Evolutionary conservation across 2,113 vertebrate species (phyloP).

Genomic region (Dipodomys ordii): DNA sequence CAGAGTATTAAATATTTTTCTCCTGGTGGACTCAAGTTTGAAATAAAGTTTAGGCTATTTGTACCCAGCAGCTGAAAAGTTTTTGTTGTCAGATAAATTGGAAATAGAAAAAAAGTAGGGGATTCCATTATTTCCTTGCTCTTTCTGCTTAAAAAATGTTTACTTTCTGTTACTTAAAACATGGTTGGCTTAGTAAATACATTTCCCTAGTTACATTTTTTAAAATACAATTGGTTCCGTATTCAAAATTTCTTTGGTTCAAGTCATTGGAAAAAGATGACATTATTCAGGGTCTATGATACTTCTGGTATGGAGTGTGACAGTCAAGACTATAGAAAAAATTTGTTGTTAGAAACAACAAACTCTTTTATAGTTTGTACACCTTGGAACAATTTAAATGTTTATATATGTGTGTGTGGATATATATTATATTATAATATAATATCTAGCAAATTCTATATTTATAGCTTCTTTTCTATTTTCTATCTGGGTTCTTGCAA

Average conservation of each 20-base stretch:
- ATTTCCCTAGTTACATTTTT: conserved; percentile 80
- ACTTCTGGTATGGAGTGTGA: conserved; percentile 45
- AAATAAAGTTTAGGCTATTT: conserved; percentile 55
- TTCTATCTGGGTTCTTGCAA: background rate
- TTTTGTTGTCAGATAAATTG: conserved; percentile 79
- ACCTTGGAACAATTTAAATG: conserved; percentile 53
- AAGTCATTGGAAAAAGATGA: conserved; percentile 80
- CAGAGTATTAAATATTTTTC: conserved; percentile 65
- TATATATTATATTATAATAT: background rate
- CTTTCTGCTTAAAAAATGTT: conserved; percentile 76
- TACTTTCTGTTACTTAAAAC: conserved; percentile 83
- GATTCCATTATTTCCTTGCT: conserved; percentile 72
- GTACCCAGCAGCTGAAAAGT: conserved; percentile 81
- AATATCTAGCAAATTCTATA: background rate
- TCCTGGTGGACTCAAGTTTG: conserved; percentile 61
- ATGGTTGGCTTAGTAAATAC: conserved; percentile 79
- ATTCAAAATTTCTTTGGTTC: conserved; percentile 73
- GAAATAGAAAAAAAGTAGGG: conserved; percentile 67
- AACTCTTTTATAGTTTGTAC: conserved; percentile 36
- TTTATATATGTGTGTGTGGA: background rate
- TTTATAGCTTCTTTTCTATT: background rate
- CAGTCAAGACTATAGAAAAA: conserved; percentile 5
- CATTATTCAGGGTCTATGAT: conserved; percentile 75
- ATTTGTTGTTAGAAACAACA: background rate
- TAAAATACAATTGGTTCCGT: conserved; percentile 74